Percentiles rank a stretch among this genome's conserved stretches.
Conservation (phyloP, 2,797 vertebrate genomes). For the Aeoliscus strigatus region DNA sequence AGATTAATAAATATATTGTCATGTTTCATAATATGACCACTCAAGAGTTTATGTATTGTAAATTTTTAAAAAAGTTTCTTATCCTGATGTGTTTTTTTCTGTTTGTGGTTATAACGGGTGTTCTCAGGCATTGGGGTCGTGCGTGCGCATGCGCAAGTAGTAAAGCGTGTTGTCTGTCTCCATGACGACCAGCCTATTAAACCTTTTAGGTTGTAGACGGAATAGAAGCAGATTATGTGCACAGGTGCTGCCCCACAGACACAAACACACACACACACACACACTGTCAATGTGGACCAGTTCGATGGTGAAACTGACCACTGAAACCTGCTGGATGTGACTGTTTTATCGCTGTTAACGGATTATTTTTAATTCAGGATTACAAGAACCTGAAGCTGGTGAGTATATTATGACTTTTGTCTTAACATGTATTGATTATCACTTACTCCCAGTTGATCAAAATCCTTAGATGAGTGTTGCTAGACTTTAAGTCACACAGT, state of each 20-base stretch:
- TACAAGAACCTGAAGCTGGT: slow-evolving; percentile 33
- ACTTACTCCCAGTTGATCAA: too few species aligned
- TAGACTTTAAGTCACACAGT: too few species aligned
- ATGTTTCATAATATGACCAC: too few species aligned
- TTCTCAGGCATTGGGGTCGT: neutral
- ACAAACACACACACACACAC: neutral
- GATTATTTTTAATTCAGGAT: too few species aligned
- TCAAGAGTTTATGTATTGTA: too few species aligned
- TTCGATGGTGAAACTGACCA: slow-evolving; percentile 14
- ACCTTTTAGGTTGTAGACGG: slow-evolving; percentile 45
- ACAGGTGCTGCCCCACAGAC: slow-evolving; percentile 39
- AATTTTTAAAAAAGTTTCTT: too few species aligned
- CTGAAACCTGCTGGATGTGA: slow-evolving; percentile 1
- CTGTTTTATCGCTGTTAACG: slow-evolving; percentile 1
- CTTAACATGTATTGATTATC: too few species aligned
- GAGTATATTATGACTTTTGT: slow-evolving; percentile 30
- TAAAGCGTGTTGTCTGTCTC: slow-evolving; percentile 71
- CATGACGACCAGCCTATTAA: slow-evolving; percentile 69
- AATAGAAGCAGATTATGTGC: slow-evolving; percentile 63
- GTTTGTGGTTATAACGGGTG: too few species aligned
- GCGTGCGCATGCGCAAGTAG: slow-evolving; percentile 59
- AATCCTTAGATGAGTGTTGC: too few species aligned
- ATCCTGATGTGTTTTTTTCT: neutral
- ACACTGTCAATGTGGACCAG: slow-evolving; percentile 19
- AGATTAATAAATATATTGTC: too few species aligned